These are phyloP conservation scores for Oreochromis mossambicus DNA, from an alignment of 2,797 vertebrate genomes.

Conservation along the genomic window DNA sequence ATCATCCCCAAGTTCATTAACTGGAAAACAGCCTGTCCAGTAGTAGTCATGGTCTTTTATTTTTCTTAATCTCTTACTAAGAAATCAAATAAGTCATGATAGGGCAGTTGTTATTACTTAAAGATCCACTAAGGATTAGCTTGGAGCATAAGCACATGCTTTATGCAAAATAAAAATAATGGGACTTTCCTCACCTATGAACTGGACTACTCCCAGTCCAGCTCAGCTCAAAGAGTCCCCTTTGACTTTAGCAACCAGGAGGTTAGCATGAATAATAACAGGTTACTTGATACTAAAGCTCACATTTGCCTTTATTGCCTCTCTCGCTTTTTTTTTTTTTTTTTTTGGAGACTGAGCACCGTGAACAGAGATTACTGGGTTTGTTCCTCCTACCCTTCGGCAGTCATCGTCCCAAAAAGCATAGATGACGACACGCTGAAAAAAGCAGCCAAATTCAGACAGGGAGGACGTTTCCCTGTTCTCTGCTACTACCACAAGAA, in stretches of 20 bases:
- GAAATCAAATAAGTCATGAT: neutral
- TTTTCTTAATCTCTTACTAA: neutral
- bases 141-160: neutral
- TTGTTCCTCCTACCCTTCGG: constrained; percentile 79
- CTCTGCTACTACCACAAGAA: constrained; percentile 82
- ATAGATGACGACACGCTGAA: constrained; percentile 66
- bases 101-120: neutral
- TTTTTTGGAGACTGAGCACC: constrained; percentile 82
- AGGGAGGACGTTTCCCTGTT: constrained; percentile 82
- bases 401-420: constrained; percentile 73
- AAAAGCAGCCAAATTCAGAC: constrained; percentile 78
- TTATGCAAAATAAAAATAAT: neutral
- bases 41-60: neutral
- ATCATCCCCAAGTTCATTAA: accelerated
- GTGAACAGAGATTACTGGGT: constrained; percentile 78
- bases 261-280: neutral
- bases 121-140: neutral
- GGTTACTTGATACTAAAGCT: neutral
- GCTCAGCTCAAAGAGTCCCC: neutral
- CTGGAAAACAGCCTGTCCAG: accelerated
- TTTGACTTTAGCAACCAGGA: neutral
- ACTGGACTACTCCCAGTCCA: neutral
- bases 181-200: neutral
- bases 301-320: neutral
- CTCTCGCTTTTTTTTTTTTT: no score